These are phyloP conservation scores for Amphipoea lucens DNA, from an alignment of 2,888 invertebrate genomes.

Conservation along the genomic window DNA sequence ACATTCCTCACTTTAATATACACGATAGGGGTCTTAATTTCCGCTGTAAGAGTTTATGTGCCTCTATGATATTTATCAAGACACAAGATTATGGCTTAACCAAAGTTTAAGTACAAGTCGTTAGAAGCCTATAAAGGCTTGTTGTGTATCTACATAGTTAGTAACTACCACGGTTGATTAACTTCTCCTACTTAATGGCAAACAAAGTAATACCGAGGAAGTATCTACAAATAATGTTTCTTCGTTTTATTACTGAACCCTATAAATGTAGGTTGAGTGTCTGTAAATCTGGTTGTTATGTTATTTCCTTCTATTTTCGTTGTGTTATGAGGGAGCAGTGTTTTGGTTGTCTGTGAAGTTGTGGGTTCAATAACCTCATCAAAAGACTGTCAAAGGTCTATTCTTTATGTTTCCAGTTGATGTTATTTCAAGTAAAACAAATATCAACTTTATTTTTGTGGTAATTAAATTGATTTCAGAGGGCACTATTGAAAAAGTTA, in stretches of 20 bases:
- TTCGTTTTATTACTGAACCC: slow-evolving; percentile 47
- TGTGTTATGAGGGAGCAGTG: slow-evolving; percentile 11
- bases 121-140: slow-evolving; percentile 21
- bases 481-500: not conserved
- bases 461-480: not conserved
- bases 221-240: slow-evolving; percentile 39
- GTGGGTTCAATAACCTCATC: slow-evolving; percentile 24
- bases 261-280: slow-evolving; percentile 38
- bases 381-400: not conserved
- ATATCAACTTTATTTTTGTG: not conserved
- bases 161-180: slow-evolving; percentile 38
- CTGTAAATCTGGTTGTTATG: slow-evolving; percentile 42
- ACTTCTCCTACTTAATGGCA: slow-evolving; percentile 15
- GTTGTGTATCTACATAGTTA: slow-evolving; percentile 9
- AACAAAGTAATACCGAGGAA: slow-evolving; percentile 37
- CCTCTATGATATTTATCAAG: slow-evolving; percentile 32
- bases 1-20: not conserved
- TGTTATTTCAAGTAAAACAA: not conserved
- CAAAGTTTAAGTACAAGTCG: slow-evolving; percentile 20
- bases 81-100: slow-evolving; percentile 23
- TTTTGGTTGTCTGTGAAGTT: slow-evolving; percentile 23
- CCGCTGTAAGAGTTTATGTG: slow-evolving; percentile 10
- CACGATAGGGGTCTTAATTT: not conserved
- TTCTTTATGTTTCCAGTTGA: not conserved
- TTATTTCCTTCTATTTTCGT: slow-evolving; percentile 32